Percentiles rank a stretch among this genome's conserved stretches.
phyloP scores from a whole-genome alignment of 2,888 invertebrate genomes.

The Flabesymbios commensalis region DNA sequence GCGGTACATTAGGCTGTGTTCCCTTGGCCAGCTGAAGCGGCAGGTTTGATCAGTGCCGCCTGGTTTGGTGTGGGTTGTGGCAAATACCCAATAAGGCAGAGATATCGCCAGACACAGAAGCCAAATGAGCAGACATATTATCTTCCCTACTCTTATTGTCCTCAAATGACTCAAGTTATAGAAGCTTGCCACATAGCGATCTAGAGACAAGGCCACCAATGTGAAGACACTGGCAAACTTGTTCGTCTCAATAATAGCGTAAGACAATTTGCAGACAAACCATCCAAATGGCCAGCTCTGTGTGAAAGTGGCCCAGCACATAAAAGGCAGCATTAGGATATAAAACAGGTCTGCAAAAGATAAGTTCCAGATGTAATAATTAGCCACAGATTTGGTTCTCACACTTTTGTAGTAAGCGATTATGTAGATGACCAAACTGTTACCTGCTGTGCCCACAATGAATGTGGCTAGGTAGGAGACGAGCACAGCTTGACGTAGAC shows the following conservation, averaged over 20 bases:
- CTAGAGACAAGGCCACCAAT: no score
- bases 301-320: slow-evolving; percentile 21
- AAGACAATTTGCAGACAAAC: slow-evolving; percentile 18
- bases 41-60: not conserved
- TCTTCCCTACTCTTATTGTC: slow-evolving; percentile 19
- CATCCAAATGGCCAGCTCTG: slow-evolving; percentile 24
- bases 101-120: slow-evolving; percentile 17
- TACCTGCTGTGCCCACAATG: slow-evolving; percentile 13
- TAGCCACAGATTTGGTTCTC: slow-evolving; percentile 6
- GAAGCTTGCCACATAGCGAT: slow-evolving; percentile 31
- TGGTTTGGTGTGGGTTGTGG: not conserved
- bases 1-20: not conserved
- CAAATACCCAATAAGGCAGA: slow-evolving; percentile 28
- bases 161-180: slow-evolving; percentile 21
- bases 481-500: no score
- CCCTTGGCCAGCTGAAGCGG: slow-evolving; percentile 8
- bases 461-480: slow-evolving; percentile 5
- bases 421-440: slow-evolving; percentile 17
- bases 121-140: slow-evolving; percentile 28
- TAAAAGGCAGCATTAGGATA: slow-evolving; percentile 28
- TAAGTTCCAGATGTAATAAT: slow-evolving; percentile 36
- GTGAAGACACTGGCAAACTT: slow-evolving; percentile 29
- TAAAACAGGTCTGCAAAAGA: slow-evolving; percentile 29
- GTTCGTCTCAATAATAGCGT: slow-evolving; percentile 23
- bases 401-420: slow-evolving; percentile 2